Percentiles rank a stretch among this genome's conserved stretches.
phyloP scores from a whole-genome alignment of 2,797 vertebrate species.

The Botia kubotai region DNA sequence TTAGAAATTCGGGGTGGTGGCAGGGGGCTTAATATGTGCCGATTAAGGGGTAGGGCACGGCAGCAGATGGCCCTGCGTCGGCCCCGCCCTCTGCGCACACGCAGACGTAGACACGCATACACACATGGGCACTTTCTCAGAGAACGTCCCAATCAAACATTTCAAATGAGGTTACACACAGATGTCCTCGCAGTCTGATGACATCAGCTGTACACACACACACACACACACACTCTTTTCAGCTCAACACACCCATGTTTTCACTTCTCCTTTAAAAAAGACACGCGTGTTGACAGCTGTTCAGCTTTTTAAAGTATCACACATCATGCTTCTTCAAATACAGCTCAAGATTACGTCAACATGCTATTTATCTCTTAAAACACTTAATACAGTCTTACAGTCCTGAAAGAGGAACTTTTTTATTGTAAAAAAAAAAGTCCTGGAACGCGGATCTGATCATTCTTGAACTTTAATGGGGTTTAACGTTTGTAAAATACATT shows the following conservation, averaged over 20 bases:
- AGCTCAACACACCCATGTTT: conserved; percentile 14
- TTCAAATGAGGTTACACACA: conserved; percentile 80
- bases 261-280: not conserved
- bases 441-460: too few relatives aligned
- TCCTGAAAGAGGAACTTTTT: too few relatives aligned
- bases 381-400: not conserved
- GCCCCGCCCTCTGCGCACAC: conserved; percentile 35
- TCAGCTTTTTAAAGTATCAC: not conserved
- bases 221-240: conserved; percentile 23
- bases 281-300: not conserved
- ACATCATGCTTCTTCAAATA: not conserved
- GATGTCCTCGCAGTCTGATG: conserved; percentile 74
- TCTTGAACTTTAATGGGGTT: too few relatives aligned
- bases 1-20: not conserved
- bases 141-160: conserved; percentile 72
- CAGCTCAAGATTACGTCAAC: not conserved
- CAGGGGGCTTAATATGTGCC: conserved; percentile 22
- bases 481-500: too few relatives aligned
- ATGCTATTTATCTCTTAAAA: not conserved
- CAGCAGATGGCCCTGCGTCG: conserved; percentile 74
- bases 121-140: conserved; percentile 57
- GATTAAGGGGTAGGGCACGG: conserved; percentile 59
- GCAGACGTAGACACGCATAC: conserved; percentile 23
- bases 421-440: too few relatives aligned
- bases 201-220: conserved; percentile 71